Conservation (phyloP, 2,797 vertebrate species). For the Heliangelus exortis region DNA sequence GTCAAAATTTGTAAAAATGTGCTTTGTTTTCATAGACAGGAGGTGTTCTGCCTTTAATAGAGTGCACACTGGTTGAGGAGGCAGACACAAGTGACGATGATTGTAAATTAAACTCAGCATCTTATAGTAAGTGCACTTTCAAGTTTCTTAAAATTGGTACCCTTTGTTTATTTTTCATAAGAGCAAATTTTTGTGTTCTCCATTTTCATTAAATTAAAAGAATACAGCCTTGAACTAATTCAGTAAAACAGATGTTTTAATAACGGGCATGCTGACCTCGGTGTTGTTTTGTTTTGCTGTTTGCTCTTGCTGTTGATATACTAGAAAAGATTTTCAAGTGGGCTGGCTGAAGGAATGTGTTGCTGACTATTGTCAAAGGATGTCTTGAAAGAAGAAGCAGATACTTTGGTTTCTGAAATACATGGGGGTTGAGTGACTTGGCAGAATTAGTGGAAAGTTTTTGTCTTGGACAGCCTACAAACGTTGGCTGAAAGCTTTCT, state of each 20-base stretch:
- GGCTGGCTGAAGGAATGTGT: not conserved
- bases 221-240: not conserved
- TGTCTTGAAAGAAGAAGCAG: not conserved
- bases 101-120: constrained; percentile 83
- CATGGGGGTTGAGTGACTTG: not conserved
- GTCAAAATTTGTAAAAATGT: constrained; percentile 14
- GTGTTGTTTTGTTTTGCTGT: not conserved
- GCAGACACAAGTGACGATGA: constrained; percentile 92
- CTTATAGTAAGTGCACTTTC: constrained; percentile 37
- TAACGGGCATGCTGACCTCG: not conserved
- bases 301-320: not conserved
- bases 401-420: not conserved
- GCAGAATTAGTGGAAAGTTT: not conserved
- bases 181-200: not conserved
- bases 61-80: constrained; percentile 96
- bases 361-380: not conserved
- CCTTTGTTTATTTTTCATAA: not conserved
- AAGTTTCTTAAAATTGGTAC: constrained; percentile 14
- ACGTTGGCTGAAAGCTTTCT: not conserved
- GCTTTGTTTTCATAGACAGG: constrained; percentile 87
- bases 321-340: not conserved
- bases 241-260: not conserved
- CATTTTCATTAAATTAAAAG: not conserved
- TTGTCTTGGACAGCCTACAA: not conserved
- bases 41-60: constrained; percentile 94